phyloP scores from a whole-genome alignment of 2,888 invertebrate species.

The Catocala nupta region DNA sequence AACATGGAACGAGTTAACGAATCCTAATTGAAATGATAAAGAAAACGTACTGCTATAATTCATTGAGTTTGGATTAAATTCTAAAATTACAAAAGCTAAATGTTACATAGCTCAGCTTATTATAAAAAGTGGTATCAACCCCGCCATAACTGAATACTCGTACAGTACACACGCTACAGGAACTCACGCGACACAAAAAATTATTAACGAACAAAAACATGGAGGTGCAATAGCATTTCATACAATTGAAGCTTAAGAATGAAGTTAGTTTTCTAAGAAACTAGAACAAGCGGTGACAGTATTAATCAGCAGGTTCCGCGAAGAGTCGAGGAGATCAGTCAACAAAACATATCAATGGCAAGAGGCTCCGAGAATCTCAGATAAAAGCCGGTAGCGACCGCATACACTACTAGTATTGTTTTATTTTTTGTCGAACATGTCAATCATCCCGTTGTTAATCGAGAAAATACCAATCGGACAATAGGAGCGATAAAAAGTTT shows the following conservation, averaged over 20 bases:
- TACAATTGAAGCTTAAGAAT: conserved; percentile 34
- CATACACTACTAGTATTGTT: conserved; percentile 67
- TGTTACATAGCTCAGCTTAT: conserved; percentile 30
- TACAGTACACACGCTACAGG: conserved; percentile 4
- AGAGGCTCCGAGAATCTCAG: conserved; percentile 46
- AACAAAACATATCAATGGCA: conserved; percentile 51
- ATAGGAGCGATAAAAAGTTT: conserved; percentile 70
- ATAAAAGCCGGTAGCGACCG: conserved; percentile 62
- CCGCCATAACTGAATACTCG: conserved; percentile 14
- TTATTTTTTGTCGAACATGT: conserved; percentile 70
- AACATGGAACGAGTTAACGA: conserved; percentile 54
- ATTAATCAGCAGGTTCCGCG: conserved; percentile 43
- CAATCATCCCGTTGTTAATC: conserved; percentile 71
- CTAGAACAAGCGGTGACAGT: conserved; percentile 36
- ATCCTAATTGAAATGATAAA: conserved; percentile 52
- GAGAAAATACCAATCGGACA: conserved; percentile 71
- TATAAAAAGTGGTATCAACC: conserved; percentile 32
- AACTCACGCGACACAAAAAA: conserved; percentile 26
- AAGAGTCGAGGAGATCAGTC: conserved; percentile 34
- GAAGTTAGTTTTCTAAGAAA: conserved; percentile 43
- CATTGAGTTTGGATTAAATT: conserved; percentile 26
- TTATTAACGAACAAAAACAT: conserved; percentile 18
- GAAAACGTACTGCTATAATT: conserved; percentile 39
- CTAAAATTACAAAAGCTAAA: conserved; percentile 28
- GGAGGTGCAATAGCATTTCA: conserved; percentile 28